phyloP scores from a whole-genome alignment of 2,113 vertebrate genomes.

The Mesoclemmys tuberculata region DNA sequence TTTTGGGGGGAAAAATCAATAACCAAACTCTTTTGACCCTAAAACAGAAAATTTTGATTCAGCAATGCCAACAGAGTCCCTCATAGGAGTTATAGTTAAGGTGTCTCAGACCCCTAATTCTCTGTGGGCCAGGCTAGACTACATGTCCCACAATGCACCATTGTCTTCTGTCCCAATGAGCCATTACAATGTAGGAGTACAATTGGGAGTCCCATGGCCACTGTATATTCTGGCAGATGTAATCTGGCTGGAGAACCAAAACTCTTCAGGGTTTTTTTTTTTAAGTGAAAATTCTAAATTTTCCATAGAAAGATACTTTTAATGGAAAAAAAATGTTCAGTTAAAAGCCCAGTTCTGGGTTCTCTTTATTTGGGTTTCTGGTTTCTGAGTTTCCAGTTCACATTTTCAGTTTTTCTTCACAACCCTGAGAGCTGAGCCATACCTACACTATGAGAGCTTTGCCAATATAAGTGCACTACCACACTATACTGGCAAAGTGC shows the following conservation, averaged over 20 bases:
- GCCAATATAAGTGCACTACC: background rate
- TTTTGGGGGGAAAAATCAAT: background rate
- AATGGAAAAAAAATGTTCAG: background rate
- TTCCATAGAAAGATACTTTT: background rate
- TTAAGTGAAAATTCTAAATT: background rate
- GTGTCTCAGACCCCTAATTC: background rate
- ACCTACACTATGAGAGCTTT: background rate
- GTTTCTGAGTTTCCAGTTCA: background rate
- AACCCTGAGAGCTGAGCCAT: background rate
- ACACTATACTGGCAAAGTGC: background rate
- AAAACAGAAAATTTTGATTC: background rate
- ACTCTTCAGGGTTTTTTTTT: background rate
- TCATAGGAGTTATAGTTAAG: background rate
- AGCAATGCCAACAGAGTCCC: background rate
- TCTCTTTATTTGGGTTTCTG: background rate
- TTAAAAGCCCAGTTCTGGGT: background rate
- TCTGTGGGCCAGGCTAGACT: accelerated
- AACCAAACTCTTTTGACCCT: background rate
- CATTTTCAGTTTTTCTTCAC: background rate
- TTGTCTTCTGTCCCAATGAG: background rate
- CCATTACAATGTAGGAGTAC: background rate
- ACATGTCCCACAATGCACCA: background rate
- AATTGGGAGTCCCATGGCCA: background rate
- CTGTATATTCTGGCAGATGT: background rate
- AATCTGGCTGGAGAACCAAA: background rate